Conservation (phyloP, 2,797 vertebrate genomes). For the Poecilia picta region DNA sequence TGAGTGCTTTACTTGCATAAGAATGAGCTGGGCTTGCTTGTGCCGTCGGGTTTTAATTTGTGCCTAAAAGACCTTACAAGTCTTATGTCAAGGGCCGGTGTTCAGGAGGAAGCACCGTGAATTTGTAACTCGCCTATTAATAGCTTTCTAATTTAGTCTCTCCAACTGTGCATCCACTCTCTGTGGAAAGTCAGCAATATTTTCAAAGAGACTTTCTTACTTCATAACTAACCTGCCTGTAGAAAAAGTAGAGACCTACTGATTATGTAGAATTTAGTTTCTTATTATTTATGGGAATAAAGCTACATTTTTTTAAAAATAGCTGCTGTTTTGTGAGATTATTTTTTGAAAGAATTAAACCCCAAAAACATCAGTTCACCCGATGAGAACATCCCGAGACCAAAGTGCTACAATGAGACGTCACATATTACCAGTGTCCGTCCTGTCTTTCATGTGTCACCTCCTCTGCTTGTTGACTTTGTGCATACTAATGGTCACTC, state of each 20-base stretch:
- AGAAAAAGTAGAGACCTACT: slow-evolving; percentile 3
- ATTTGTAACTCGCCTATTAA: slow-evolving; percentile 59
- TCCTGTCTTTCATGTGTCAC: slow-evolving; percentile 33
- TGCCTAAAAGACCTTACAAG: slow-evolving; percentile 65
- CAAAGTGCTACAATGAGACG: slow-evolving; percentile 13
- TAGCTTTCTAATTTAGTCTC: slow-evolving; percentile 63
- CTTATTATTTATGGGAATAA: neutral
- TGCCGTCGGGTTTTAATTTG: slow-evolving; percentile 67
- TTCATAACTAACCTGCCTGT: slow-evolving; percentile 24
- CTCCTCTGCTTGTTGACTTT: slow-evolving; percentile 40
- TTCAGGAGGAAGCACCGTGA: slow-evolving; percentile 42
- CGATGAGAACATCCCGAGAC: slow-evolving; percentile 5
- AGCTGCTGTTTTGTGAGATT: neutral
- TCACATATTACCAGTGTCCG: slow-evolving; percentile 19
- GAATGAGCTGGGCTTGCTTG: slow-evolving; percentile 47
- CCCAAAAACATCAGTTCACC: neutral
- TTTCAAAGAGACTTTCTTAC: slow-evolving; percentile 31
- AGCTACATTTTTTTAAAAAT: neutral
- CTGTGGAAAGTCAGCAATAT: slow-evolving; percentile 38
- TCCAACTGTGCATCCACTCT: slow-evolving; percentile 43
- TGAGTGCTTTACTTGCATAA: slow-evolving; percentile 46
- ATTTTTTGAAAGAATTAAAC: neutral
- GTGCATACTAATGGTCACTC: slow-evolving; percentile 47
- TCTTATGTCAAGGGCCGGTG: slow-evolving; percentile 63
- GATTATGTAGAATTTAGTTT: neutral